Evolutionary conservation across 2,888 invertebrate species (phyloP), one percentile per base, ranked within the genome.

Genomic region (Aphidoletes aphidimyza): DNA sequence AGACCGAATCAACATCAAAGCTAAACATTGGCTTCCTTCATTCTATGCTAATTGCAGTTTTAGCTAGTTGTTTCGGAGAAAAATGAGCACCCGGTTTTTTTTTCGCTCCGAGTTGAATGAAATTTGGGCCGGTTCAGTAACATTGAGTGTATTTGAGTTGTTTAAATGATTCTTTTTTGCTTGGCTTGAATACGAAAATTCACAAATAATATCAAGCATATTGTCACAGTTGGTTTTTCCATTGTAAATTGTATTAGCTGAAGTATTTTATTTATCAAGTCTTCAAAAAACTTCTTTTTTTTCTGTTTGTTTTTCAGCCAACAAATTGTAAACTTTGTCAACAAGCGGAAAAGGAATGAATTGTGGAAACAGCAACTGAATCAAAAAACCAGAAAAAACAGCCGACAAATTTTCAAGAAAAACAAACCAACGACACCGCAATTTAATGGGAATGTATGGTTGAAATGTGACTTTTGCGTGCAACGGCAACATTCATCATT

Each of bases 391-490:
- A 69, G 30, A 69, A 69, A 69, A n/a, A n/a, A n/a, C n/a, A n/a
- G n/a, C n/a, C 69, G 69, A 69, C 69, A 69, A 69, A 69, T 69
- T 54, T 47, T 69, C 69, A 30, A 69, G 17, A 14, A 69, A 69
- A 69, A 69, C n/a, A n/a, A n/a, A n/a, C n/a, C n/a, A n/a, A 30
- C 69, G 69, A 69, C 69, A 69, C 69, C 69, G 69, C 69, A 69
- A 69, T 69, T 69, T 69, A 69, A 69, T 69, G 69, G 69, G 69
- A 69, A 69, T 69, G 69, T 69, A 69, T 69, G 69, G 69, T 69
- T 69, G 69, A 69, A 69, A 69, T 69, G 69, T 69, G 69, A 30
- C 69, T 69, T 69, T 69, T 69, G 69, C 69, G 69, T 69, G 69
- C 69, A 17, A 30, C 69, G 34, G 30, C 11, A 30, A 69, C 69